Conservation (phyloP, 2,888 invertebrate species). For the Trissolcus japonicus region DNA sequence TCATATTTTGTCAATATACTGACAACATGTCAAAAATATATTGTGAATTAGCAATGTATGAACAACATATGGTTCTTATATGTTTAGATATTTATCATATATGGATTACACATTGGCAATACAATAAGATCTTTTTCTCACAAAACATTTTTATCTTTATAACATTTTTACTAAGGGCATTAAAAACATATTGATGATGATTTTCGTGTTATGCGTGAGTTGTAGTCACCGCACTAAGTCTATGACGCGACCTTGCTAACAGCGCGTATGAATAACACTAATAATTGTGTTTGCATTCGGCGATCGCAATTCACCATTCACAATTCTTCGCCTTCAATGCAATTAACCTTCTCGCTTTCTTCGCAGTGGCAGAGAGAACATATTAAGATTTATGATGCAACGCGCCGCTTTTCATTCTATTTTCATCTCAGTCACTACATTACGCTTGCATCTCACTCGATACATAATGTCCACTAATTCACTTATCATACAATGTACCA, state of each 20-base stretch:
- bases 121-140: no score
- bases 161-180: no score
- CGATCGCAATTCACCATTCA: constrained; percentile 53
- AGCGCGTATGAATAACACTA: constrained; percentile 60
- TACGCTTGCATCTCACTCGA: constrained; percentile 36
- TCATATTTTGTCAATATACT: no score
- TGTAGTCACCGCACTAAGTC: constrained; percentile 61
- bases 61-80: no score
- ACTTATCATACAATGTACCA: constrained; percentile 49
- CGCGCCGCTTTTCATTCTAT: constrained; percentile 53
- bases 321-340: constrained; percentile 49
- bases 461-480: constrained; percentile 44
- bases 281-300: constrained; percentile 56
- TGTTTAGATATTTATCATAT: constrained; percentile 13
- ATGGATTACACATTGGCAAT: constrained; percentile 2
- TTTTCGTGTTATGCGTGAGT: constrained; percentile 55
- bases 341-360: constrained; percentile 58
- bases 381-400: constrained; percentile 49
- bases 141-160: no score
- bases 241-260: constrained; percentile 67
- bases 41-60: no score
- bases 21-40: no score
- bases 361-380: constrained; percentile 41
- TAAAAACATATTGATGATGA: no score
- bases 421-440: constrained; percentile 39